Conservation (phyloP, 1,140 invertebrate genomes). For the Araneus ventricosus region DNA sequence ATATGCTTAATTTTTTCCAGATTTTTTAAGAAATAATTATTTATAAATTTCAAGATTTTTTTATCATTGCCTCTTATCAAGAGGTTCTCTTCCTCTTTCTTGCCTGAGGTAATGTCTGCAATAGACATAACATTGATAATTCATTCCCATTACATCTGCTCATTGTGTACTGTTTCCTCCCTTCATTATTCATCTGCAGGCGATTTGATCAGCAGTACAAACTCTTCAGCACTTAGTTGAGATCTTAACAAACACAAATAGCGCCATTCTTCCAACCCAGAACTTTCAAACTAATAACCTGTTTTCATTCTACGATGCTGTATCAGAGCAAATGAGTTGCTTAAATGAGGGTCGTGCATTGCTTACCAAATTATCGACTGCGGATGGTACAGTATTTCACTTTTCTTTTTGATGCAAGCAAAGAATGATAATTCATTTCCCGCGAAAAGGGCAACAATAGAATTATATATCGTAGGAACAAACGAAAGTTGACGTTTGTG, state of each 20-base stretch:
- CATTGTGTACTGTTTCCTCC: not conserved
- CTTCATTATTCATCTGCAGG: not conserved
- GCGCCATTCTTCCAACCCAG: not conserved
- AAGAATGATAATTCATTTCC: not conserved
- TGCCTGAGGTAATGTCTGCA: too few relatives aligned
- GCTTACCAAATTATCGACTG: not conserved
- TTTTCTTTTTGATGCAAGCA: not conserved
- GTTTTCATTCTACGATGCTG: not conserved
- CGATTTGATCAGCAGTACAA: not conserved
- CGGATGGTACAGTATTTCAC: not conserved
- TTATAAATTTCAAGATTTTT: too few relatives aligned
- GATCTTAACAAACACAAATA: not conserved
- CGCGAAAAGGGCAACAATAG: not conserved
- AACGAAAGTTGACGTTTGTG: not conserved
- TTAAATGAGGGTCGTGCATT: conserved; percentile 9
- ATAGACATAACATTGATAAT: too few relatives aligned
- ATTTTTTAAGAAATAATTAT: too few relatives aligned
- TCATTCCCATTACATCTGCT: too few relatives aligned
- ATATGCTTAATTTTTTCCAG: too few relatives aligned
- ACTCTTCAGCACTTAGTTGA: not conserved
- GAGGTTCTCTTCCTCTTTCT: too few relatives aligned
- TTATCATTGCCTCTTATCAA: too few relatives aligned
- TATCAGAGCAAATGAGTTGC: not conserved
- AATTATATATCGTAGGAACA: not conserved
- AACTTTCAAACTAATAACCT: not conserved